phyloP scores from a whole-genome alignment of 2,797 vertebrate genomes.

The Micrastur ruficollis region DNA sequence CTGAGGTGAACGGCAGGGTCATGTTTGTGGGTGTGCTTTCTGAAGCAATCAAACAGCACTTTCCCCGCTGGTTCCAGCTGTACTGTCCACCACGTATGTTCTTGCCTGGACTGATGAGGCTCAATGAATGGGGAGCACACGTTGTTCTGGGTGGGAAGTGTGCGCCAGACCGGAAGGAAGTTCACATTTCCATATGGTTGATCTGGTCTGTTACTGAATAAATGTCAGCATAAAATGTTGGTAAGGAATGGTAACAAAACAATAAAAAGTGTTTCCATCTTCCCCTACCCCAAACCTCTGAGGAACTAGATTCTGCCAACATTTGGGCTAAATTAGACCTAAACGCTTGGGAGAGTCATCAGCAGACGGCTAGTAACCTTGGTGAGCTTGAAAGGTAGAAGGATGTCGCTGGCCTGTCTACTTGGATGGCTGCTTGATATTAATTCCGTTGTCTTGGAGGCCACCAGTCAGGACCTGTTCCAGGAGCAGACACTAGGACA shows the following conservation, averaged over 20 bases:
- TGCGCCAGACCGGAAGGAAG: not conserved
- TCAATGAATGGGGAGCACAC: too few species aligned
- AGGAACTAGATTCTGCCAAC: not conserved
- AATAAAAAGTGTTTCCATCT: not conserved
- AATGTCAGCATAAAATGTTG: not conserved
- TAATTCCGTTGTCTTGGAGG: not conserved
- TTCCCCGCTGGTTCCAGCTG: not conserved
- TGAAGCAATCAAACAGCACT: not conserved
- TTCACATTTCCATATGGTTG: not conserved
- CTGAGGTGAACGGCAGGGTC: not conserved
- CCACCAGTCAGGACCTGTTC: not conserved
- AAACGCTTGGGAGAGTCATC: not conserved
- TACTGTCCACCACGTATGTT: rapidly evolving
- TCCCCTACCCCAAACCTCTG: not conserved
- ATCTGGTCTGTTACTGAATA: not conserved
- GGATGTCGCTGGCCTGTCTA: not conserved
- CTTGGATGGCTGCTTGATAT: not conserved
- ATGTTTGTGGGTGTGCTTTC: not conserved
- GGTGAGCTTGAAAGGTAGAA: not conserved
- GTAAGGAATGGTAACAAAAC: not conserved
- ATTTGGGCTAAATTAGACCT: not conserved
- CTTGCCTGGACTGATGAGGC: not conserved
- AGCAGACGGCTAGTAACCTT: not conserved
- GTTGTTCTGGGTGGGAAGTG: not conserved
- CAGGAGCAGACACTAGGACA: not conserved